Evolutionary conservation across 2,113 vertebrate genomes (phyloP).

Genomic region (Thamnophis sirtalis): DNA sequence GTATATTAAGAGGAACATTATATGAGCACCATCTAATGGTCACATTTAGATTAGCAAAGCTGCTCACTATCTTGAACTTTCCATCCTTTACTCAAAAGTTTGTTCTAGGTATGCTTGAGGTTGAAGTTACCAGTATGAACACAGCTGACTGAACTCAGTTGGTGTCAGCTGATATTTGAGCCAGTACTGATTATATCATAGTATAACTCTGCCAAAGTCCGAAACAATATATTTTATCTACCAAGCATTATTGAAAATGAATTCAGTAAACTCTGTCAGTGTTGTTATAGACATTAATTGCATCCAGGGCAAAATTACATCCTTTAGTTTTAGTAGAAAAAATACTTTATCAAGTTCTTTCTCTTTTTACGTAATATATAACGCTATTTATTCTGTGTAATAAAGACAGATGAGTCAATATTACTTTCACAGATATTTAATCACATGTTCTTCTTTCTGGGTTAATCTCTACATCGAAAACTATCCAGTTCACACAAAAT

Average conservation of each 20-base stretch:
- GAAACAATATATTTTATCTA: not conserved
- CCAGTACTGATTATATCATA: not conserved
- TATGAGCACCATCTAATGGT: constrained; percentile 58
- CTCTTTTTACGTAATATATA: not conserved
- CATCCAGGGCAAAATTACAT: not conserved
- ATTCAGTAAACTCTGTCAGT: not conserved
- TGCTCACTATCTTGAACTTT: accelerated
- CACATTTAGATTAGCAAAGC: constrained; percentile 4
- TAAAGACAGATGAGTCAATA: not conserved
- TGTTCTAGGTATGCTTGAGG: not conserved
- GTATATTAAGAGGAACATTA: not conserved
- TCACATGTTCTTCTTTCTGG: not conserved
- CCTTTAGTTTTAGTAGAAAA: not conserved
- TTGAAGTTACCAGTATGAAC: not conserved
- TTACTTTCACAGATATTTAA: not conserved
- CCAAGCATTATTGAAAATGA: not conserved
- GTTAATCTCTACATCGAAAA: not conserved
- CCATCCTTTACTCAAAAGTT: not conserved
- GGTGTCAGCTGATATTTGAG: not conserved
- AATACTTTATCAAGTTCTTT: not conserved
- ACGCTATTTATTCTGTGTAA: not conserved
- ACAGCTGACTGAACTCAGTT: not conserved
- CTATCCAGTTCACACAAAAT: not conserved
- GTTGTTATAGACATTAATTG: not conserved
- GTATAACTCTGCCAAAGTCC: not conserved